Percentiles rank a stretch among this genome's conserved stretches.
These are phyloP conservation scores for Pristionchus arcanus DNA, from an alignment of 2,888 invertebrate species.

Conservation along the genomic window DNA sequence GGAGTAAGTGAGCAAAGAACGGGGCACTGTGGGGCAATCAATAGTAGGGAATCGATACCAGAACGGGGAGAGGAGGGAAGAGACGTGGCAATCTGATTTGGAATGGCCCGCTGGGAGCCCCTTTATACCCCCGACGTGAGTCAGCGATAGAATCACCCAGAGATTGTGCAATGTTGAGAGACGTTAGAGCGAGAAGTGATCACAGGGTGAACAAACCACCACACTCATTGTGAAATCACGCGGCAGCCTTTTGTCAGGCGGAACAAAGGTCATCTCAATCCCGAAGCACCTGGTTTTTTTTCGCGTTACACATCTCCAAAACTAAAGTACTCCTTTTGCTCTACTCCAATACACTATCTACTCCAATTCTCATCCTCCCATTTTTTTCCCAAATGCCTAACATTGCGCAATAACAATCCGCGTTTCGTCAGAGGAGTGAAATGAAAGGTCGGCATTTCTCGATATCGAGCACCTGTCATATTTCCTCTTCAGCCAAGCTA, in stretches of 20 bases:
- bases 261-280: not conserved
- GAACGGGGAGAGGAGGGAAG: not conserved
- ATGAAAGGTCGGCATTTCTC: no score
- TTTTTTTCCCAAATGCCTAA: no score
- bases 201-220: not conserved
- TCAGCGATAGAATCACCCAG: conserved; percentile 28
- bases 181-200: conserved; percentile 15
- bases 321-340: not conserved
- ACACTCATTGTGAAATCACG: conserved; percentile 41
- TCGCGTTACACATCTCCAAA: not conserved
- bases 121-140: conserved; percentile 13
- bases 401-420: no score
- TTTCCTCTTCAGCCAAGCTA: not conserved
- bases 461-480: no score
- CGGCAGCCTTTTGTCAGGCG: not conserved
- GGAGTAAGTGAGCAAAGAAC: not conserved
- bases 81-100: no score
- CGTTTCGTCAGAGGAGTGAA: no score
- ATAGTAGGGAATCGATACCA: not conserved
- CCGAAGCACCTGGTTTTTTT: not conserved
- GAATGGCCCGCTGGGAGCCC: not conserved
- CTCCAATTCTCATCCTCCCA: no score
- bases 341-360: not conserved
- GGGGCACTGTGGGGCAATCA: not conserved
- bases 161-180: conserved; percentile 41